A percentile compares a stretch with the other conserved stretches of the same genome.
Evolutionary conservation across 2,888 invertebrate species (phyloP).

Genomic region (Cataglyphis livida): DNA sequence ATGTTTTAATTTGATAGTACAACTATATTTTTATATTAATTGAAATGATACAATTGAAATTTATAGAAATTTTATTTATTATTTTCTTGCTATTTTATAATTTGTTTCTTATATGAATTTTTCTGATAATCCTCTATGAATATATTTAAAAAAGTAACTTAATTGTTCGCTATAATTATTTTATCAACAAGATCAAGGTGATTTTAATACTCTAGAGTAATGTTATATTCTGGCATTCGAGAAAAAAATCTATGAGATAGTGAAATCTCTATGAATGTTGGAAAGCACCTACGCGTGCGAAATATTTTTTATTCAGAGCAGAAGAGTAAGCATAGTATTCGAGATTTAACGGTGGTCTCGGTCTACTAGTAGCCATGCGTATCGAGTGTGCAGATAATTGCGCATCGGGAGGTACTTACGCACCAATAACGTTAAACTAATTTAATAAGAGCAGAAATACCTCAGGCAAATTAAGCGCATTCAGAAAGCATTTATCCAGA

Average conservation of each 20-base stretch:
- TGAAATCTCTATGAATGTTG: conserved; percentile 29
- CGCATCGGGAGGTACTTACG: conserved; percentile 4
- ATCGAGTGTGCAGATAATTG: conserved; percentile 31
- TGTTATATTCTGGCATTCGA: not conserved
- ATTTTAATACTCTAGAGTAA: not conserved
- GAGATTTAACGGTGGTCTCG: conserved; percentile 62
- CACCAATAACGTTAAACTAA: conserved; percentile 8
- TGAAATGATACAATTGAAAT: not conserved
- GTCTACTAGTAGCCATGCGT: conserved; percentile 57
- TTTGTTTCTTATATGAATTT: not conserved
- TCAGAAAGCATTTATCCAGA: not conserved
- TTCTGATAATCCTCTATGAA: not conserved
- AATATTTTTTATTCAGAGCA: conserved; percentile 13
- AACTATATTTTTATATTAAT: not conserved
- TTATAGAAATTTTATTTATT: not conserved
- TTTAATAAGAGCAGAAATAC: conserved; percentile 22
- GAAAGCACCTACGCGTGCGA: conserved; percentile 23
- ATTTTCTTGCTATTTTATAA: not conserved
- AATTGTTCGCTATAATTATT: not conserved
- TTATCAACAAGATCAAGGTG: not conserved
- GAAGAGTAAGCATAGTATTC: not conserved
- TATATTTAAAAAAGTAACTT: not conserved
- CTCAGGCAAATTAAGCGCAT: not conserved
- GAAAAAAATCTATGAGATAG: not conserved
- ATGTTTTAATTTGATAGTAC: not conserved